A percentile compares a stretch with the other conserved stretches of the same genome.
Evolutionary conservation across 2,113 vertebrate genomes (phyloP).

Genomic region (Macheiramphus alcinus): DNA sequence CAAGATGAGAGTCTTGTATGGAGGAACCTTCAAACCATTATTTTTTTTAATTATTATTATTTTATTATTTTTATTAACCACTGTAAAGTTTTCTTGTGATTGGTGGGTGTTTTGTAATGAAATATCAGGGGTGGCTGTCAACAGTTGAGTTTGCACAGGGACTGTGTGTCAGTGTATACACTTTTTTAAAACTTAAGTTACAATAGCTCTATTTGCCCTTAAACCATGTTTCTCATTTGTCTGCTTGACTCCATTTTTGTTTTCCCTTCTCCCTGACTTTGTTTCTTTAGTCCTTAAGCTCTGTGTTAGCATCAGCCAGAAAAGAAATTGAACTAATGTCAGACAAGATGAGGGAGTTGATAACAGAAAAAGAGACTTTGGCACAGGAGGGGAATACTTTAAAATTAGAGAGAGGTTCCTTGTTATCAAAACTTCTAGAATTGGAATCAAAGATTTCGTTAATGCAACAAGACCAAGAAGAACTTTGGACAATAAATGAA

Average conservation of each 20-base stretch:
- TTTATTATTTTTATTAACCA: not conserved
- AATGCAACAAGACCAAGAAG: constrained; percentile 72
- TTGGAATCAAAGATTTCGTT: constrained; percentile 69
- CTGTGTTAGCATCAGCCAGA: constrained; percentile 89
- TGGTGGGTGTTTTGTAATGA: not conserved
- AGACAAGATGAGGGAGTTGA: constrained; percentile 85
- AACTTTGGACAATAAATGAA: constrained; percentile 73
- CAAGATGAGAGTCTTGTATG: not conserved
- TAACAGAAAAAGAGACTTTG: constrained; percentile 81
- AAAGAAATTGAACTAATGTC: constrained; percentile 86
- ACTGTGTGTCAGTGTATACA: constrained; percentile 36
- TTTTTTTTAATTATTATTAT: not conserved
- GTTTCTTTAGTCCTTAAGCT: constrained; percentile 89
- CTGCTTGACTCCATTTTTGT: constrained; percentile 78
- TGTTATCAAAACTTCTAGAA: constrained; percentile 78
- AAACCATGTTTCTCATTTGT: constrained; percentile 68
- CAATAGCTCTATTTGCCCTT: constrained; percentile 24
- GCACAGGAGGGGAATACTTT: constrained; percentile 77
- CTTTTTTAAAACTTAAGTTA: not conserved
- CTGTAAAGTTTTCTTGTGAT: not conserved
- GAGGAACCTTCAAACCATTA: not conserved
- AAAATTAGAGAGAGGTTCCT: constrained; percentile 77
- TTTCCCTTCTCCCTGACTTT: constrained; percentile 76
- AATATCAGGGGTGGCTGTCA: not conserved
- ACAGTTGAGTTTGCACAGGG: not conserved